A percentile compares a stretch with the other conserved stretches of the same genome.
Evolutionary conservation across 2,113 vertebrate species (phyloP).

Genomic region (Aptenodytes forsteri): DNA sequence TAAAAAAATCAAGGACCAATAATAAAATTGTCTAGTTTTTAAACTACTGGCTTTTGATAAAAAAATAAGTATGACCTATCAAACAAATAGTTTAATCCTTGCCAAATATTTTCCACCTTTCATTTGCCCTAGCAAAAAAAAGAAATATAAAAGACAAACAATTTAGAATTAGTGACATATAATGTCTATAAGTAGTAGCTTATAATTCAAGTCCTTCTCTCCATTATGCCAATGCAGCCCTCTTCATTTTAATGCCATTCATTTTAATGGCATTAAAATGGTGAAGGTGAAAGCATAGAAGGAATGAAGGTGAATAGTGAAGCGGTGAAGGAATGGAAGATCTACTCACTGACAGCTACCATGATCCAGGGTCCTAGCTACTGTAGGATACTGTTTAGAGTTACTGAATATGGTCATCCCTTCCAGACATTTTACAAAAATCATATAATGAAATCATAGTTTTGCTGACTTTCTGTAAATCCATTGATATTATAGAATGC

Average conservation of each 20-base stretch:
- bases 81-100: not conserved
- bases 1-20: not conserved
- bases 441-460: not conserved
- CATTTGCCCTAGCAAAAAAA: not conserved
- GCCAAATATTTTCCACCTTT: not conserved
- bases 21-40: not conserved
- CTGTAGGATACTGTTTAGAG: not conserved
- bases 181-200: not conserved
- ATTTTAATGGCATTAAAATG: not conserved
- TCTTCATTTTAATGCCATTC: not conserved
- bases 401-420: not conserved
- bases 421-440: not conserved
- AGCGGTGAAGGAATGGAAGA: not conserved
- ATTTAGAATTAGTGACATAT: not conserved
- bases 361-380: not conserved
- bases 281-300: not conserved
- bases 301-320: not conserved
- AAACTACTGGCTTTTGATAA: not conserved
- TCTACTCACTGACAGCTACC: fast-evolving
- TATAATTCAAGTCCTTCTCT: not conserved
- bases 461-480: not conserved
- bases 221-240: not conserved
- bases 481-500: not conserved
- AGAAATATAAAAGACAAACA: not conserved
- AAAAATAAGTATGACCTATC: not conserved